Conservation (phyloP, 1,140 invertebrate species). For the Arion vulgaris region DNA sequence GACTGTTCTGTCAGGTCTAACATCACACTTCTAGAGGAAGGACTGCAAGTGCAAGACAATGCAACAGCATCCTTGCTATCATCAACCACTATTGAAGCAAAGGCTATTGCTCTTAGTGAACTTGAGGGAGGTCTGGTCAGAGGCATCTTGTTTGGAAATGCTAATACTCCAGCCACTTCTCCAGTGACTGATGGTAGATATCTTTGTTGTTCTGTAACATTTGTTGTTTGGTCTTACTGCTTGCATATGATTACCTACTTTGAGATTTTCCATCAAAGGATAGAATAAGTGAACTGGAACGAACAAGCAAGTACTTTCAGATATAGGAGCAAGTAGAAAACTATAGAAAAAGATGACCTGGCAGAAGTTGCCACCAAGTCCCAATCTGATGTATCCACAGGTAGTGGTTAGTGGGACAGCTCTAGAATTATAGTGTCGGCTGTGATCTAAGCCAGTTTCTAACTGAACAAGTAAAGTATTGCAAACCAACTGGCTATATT, state of each 20-base stretch:
- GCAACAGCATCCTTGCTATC: background rate
- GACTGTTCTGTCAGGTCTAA: conserved; percentile 84
- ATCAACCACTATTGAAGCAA: conserved; percentile 10
- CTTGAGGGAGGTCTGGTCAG: background rate
- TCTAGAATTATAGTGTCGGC: too few species aligned
- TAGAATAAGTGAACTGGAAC: too few species aligned
- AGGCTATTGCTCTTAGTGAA: conserved; percentile 15
- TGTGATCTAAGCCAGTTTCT: too few species aligned
- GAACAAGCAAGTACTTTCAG: too few species aligned
- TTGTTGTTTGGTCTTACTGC: background rate
- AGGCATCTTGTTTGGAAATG: background rate
- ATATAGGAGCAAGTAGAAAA: too few species aligned
- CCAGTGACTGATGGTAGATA: conserved; percentile 22
- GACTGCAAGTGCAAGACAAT: background rate
- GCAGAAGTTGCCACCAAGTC: too few species aligned
- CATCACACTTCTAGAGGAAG: conserved; percentile 59
- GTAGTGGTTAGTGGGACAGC: too few species aligned
- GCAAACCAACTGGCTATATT: too few species aligned
- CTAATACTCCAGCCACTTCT: conserved; percentile 25
- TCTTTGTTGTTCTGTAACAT: background rate
- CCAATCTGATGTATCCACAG: too few species aligned
- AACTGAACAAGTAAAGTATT: too few species aligned
- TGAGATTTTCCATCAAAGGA: too few species aligned
- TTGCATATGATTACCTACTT: background rate
- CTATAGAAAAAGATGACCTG: too few species aligned